Evolutionary conservation across 2,113 vertebrate genomes (phyloP), one percentile per base, ranked within the genome.

Genomic region (Lepus americanus): DNA sequence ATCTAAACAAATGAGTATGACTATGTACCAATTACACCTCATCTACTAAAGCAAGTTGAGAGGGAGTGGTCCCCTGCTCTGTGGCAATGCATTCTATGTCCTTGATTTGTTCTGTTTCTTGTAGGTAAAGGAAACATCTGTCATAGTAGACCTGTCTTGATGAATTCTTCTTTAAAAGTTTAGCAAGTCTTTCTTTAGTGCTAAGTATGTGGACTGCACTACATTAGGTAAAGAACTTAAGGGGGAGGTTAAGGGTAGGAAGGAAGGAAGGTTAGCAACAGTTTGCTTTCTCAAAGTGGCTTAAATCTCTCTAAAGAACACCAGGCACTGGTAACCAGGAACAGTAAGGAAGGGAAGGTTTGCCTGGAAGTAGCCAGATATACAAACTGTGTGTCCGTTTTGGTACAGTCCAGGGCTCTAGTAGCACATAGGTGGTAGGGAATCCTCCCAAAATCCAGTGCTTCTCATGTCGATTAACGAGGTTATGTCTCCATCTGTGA

Each of bases 41-140:
- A 59, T 89, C 90, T 64, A 53, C 4, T 14, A 76, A 88, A 67
- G 31, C 33, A 10, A 39, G 5, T 1, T 39, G 23, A 5, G 11
- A 22, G 14, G 1, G 12, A 70, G 1, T 36, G 14, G 22, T 12
- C 3, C 23, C 1, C 1, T 55, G 4, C 4, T 73, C 1, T 13
- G 0, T 76, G 59, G 19, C 8, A 16, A 0, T 16, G 9, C 1
- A 51, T 9, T n/a, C 0, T 49, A 9, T 61, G 9, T 59, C 51
- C 83, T 89, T 83, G 17, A 29, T 5, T 92, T 87, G 36, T 2
- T 44, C 11, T 89, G 8, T 89, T 80, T 49, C 13, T 23, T 74
- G 9, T 33, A 44, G 10, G 59, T 79, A n/a, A 90, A 80, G 61
- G 6, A 67, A 88, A 1, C 8, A 31, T 16, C 87, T 76, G 70